Percentiles rank a stretch among this genome's conserved stretches.
These are phyloP conservation scores for Pantherophis alleghaniensis DNA, from an alignment of 2,797 vertebrate species.

Conservation along the genomic window DNA sequence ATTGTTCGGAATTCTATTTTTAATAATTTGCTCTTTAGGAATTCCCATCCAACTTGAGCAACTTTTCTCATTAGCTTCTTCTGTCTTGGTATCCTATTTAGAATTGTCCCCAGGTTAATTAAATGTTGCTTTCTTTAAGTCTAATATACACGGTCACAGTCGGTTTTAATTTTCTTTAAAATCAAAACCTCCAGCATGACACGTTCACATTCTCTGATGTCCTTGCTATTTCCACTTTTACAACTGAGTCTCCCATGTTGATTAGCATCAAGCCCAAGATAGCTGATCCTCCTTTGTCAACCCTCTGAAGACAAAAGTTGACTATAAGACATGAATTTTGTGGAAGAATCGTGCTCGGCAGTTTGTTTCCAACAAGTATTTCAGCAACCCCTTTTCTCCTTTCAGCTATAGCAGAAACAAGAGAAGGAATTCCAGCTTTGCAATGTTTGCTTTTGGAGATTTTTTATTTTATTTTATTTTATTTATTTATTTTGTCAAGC, in stretches of 20 bases:
- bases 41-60: neutral
- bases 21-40: neutral
- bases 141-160: neutral
- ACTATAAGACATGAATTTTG: neutral
- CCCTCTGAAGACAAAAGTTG: neutral
- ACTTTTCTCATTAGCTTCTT: neutral
- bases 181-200: neutral
- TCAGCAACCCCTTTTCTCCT: neutral
- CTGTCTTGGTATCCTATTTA: neutral
- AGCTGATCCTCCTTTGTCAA: neutral
- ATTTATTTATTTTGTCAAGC: no score
- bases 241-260: neutral
- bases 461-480: no score
- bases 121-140: neutral
- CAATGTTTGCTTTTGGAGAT: neutral
- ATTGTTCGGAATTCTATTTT: neutral
- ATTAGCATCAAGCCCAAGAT: neutral
- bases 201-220: neutral
- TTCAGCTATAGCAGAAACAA: neutral
- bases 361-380: neutral
- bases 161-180: neutral
- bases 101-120: neutral
- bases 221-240: neutral
- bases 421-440: neutral
- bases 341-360: neutral